These are phyloP conservation scores for Copidosoma aretas DNA, from an alignment of 2,888 invertebrate genomes.

Conservation along the genomic window DNA sequence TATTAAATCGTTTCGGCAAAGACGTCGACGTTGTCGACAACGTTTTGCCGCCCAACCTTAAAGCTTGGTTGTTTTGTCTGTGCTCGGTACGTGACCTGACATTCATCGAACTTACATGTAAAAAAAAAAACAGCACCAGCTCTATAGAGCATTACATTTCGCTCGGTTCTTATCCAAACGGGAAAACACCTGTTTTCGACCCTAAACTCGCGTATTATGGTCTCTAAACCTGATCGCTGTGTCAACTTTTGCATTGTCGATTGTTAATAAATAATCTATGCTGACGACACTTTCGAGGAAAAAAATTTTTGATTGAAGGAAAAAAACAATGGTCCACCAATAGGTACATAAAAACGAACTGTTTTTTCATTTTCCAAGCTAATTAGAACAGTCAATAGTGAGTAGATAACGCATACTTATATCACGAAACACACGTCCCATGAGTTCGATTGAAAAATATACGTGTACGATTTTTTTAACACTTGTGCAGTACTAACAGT, in stretches of 20 bases:
- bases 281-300: background rate
- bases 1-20: slow-evolving; percentile 80
- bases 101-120: slow-evolving; percentile 38
- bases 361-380: slow-evolving; percentile 19
- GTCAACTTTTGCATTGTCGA: too few species aligned
- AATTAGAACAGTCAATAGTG: slow-evolving; percentile 25
- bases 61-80: slow-evolving; percentile 68
- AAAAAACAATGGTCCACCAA: slow-evolving; percentile 49
- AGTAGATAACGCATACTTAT: slow-evolving; percentile 27
- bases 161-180: background rate
- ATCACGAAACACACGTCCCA: slow-evolving; percentile 3
- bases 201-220: too few species aligned
- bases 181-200: too few species aligned
- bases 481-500: slow-evolving; percentile 40
- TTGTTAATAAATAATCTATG: background rate
- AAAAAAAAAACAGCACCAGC: slow-evolving; percentile 21
- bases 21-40: slow-evolving; percentile 77
- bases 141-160: slow-evolving; percentile 27
- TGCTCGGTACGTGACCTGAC: slow-evolving; percentile 58
- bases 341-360: slow-evolving; percentile 44
- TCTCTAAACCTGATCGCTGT: too few species aligned
- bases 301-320: background rate
- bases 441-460: slow-evolving; percentile 1
- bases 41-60: slow-evolving; percentile 74
- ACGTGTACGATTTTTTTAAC: background rate